These are phyloP conservation scores for Patella vulgata DNA, from an alignment of 1,140 invertebrate genomes.

Conservation along the genomic window DNA sequence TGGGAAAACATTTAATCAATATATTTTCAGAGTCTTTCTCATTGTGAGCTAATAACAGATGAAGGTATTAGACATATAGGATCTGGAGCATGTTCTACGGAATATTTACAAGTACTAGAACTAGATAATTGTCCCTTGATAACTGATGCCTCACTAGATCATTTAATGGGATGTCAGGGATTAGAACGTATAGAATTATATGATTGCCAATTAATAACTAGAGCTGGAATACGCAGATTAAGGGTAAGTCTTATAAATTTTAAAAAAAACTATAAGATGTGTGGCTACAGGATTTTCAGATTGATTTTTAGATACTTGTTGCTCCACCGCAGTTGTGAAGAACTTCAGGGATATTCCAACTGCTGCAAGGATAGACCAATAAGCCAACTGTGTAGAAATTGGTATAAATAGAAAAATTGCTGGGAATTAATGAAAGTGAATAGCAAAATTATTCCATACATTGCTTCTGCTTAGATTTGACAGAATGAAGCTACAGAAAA, in stretches of 20 bases:
- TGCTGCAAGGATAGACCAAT: too few relatives aligned
- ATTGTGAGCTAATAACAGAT: conserved; percentile 98
- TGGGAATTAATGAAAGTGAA: not conserved
- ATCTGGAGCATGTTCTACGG: conserved; percentile 83
- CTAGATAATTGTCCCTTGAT: conserved; percentile 99
- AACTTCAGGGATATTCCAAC: not conserved
- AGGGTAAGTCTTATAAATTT: conserved; percentile 73
- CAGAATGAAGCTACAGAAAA: too few relatives aligned
- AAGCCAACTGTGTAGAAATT: too few relatives aligned
- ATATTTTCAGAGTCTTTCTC: conserved; percentile 88
- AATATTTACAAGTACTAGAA: conserved; percentile 83
- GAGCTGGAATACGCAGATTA: conserved; percentile 93
- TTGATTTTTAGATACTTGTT: not conserved
- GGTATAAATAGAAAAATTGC: not conserved
- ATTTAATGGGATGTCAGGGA: conserved; percentile 93
- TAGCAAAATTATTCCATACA: too few relatives aligned
- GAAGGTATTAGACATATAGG: conserved; percentile 95
- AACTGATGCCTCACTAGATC: conserved; percentile 97
- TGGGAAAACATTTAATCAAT: too few relatives aligned
- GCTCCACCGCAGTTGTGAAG: not conserved
- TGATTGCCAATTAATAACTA: conserved; percentile 98
- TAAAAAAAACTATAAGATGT: not conserved
- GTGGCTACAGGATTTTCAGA: not conserved
- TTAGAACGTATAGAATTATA: conserved; percentile 97
- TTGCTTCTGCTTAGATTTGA: too few relatives aligned